Conservation (phyloP, 2,113 vertebrate genomes). For the Mormyrus iriodes region DNA sequence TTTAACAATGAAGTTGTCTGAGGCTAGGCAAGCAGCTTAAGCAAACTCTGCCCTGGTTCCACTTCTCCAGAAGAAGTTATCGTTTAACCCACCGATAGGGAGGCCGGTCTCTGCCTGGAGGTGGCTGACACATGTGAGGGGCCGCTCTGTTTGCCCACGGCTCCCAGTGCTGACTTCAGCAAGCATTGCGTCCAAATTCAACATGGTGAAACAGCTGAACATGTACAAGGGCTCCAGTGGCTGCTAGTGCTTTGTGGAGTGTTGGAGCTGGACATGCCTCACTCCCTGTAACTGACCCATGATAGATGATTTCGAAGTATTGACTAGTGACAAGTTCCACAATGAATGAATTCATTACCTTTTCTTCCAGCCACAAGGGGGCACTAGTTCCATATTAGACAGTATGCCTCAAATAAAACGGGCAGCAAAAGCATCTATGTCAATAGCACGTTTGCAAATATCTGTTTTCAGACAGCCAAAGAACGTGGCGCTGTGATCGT, state of each 20-base stretch:
- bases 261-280: neutral
- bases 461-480: constrained; percentile 55
- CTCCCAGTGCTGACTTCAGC: constrained; percentile 8
- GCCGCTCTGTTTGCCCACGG: constrained; percentile 20
- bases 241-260: neutral
- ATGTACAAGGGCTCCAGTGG: neutral
- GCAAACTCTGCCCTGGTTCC: constrained; percentile 15
- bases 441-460: constrained; percentile 8
- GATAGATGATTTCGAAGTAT: neutral
- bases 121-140: neutral
- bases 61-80: constrained; percentile 5
- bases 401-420: neutral
- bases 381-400: neutral
- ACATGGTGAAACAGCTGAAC: neutral
- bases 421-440: neutral
- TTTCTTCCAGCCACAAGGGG: constrained; percentile 7
- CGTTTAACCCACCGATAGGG: constrained; percentile 16
- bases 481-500: constrained; percentile 61
- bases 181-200: constrained; percentile 14
- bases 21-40: neutral
- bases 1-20: neutral
- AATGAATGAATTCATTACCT: neutral
- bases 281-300: neutral
- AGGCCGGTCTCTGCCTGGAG: neutral
- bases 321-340: neutral